phyloP scores from a whole-genome alignment of 1,140 invertebrate species.

The Ooceraea biroi region DNA sequence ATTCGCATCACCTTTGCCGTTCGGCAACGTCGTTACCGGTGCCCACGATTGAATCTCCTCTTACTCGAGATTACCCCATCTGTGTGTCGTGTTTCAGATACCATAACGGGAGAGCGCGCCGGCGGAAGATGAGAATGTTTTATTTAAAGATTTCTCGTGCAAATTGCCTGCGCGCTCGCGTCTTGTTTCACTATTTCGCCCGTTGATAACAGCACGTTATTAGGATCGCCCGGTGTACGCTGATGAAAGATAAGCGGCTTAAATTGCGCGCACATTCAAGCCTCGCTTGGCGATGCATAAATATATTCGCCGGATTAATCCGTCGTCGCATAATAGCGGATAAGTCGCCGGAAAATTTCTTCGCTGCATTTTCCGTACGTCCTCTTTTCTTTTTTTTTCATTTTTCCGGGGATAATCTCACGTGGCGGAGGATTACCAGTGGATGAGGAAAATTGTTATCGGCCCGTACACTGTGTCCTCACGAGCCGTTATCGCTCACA shows the following conservation, averaged over 20 bases:
- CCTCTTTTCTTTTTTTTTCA: background rate
- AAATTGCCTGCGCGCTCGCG: too few species aligned
- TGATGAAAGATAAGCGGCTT: slow-evolving; percentile 22
- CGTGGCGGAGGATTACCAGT: background rate
- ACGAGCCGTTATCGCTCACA: too few species aligned
- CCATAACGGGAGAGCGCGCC: background rate
- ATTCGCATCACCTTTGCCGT: background rate
- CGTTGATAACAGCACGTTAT: slow-evolving; percentile 17
- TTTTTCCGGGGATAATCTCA: background rate
- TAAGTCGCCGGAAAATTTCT: slow-evolving; percentile 5
- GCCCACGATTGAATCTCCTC: background rate
- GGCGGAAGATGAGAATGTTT: background rate
- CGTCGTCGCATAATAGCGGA: slow-evolving; percentile 11
- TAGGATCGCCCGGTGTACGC: background rate
- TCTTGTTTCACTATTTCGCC: background rate
- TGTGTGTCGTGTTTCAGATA: background rate
- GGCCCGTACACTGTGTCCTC: background rate
- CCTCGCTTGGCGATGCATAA: slow-evolving; percentile 21
- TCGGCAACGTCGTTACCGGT: background rate
- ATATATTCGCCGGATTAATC: slow-evolving; percentile 24
- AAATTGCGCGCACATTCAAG: background rate
- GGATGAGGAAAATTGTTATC: background rate
- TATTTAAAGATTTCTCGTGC: background rate
- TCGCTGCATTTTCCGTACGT: background rate
- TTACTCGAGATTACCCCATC: background rate